phyloP scores from a whole-genome alignment of 2,797 vertebrate genomes.

The Emys orbicularis region DNA sequence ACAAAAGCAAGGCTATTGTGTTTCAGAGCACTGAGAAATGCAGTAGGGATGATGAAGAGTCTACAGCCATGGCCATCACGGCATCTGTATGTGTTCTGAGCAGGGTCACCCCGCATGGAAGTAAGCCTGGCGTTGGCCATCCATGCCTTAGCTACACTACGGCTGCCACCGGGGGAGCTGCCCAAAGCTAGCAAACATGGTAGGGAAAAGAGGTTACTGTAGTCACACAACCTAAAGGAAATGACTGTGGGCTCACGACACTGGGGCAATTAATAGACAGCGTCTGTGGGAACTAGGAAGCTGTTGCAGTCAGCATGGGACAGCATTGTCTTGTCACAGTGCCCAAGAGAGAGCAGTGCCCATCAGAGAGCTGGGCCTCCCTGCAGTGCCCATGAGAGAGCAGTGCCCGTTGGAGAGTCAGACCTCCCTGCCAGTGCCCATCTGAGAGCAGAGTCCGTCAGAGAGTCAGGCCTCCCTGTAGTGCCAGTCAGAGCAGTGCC shows the following conservation, averaged over 20 bases:
- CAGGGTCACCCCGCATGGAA: neutral
- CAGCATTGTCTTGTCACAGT: neutral
- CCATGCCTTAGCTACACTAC: neutral
- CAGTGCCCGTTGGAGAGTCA: neutral
- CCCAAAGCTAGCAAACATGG: neutral
- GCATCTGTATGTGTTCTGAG: neutral
- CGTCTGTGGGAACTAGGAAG: neutral
- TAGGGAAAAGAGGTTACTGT: neutral
- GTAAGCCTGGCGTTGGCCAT: neutral
- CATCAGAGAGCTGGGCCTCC: neutral
- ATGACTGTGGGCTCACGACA: neutral
- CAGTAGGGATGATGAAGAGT: neutral
- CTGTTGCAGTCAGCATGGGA: neutral
- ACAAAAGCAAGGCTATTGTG: neutral
- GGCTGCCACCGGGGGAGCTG: no score
- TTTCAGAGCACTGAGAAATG: neutral
- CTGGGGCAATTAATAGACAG: neutral
- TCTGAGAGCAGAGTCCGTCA: accelerated
- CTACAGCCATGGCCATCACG: neutral
- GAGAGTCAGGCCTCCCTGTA: neutral
- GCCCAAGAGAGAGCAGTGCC: neutral
- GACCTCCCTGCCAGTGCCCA: neutral
- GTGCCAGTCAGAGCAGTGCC: neutral
- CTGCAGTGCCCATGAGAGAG: neutral
- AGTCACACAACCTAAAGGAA: neutral